Evolutionary conservation across 2,797 vertebrate genomes (phyloP).

Genomic region (Ctenopoma multispine): DNA sequence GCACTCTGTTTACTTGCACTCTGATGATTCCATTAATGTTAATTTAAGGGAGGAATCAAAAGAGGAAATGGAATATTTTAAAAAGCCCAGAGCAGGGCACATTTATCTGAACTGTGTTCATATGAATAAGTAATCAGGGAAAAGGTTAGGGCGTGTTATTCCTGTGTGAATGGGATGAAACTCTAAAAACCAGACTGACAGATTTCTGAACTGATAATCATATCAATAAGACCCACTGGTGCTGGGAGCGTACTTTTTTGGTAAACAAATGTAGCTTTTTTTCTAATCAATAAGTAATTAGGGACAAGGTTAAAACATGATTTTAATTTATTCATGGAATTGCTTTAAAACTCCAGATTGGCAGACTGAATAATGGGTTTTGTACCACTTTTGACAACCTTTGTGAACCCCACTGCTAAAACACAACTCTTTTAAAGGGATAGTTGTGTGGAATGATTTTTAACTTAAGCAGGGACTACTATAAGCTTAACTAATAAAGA

Average conservation of each 20-base stretch:
- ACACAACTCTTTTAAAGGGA: background rate
- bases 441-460: background rate
- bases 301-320: conserved; percentile 28
- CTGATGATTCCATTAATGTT: conserved; percentile 69
- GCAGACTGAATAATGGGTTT: conserved; percentile 20
- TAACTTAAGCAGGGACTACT: no score
- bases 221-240: conserved; percentile 9
- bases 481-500: background rate
- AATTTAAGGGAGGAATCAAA: conserved; percentile 65
- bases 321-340: conserved; percentile 27
- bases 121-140: conserved; percentile 53
- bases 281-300: conserved; percentile 33
- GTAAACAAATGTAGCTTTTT: background rate
- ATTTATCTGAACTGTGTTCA: conserved; percentile 58
- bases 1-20: conserved; percentile 63
- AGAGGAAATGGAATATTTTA: conserved; percentile 67
- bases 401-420: background rate
- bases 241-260: background rate
- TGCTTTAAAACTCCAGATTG: background rate
- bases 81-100: conserved; percentile 45
- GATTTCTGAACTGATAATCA: conserved; percentile 2
- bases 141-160: conserved; percentile 47
- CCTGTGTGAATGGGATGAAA: conserved; percentile 27
- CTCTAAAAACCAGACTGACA: conserved; percentile 16
- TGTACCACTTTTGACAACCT: conserved; percentile 1